Percentiles rank a stretch among this genome's conserved stretches.
These are phyloP conservation scores for Bellardia pandia DNA, from an alignment of 2,888 invertebrate species.

Conservation along the genomic window DNA sequence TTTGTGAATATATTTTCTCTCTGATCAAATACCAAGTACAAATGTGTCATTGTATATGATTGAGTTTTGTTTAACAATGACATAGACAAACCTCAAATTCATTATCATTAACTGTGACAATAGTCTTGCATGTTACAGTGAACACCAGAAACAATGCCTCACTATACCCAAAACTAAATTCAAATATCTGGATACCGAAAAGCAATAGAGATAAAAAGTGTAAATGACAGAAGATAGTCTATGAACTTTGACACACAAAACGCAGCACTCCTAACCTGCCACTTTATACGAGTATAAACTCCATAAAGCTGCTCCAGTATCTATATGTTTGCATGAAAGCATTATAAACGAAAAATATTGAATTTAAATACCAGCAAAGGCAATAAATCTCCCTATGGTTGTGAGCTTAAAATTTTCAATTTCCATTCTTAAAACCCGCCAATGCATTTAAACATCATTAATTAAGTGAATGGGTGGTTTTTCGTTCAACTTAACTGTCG, in stretches of 20 bases:
- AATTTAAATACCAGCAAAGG: not conserved
- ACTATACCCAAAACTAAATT: not conserved
- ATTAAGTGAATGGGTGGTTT: constrained; percentile 1
- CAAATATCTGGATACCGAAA: too few species aligned
- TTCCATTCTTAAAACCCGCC: not conserved
- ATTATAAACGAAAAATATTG: constrained; percentile 21
- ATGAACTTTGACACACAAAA: too few species aligned
- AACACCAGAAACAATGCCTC: not conserved
- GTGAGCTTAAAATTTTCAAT: constrained; percentile 4
- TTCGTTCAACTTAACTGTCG: not conserved
- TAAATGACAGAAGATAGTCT: too few species aligned
- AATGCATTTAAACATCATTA: not conserved
- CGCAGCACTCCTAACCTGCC: too few species aligned
- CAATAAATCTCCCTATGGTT: not conserved
- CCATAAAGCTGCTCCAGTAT: not conserved
- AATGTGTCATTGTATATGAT: constrained; percentile 37
- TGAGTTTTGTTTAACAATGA: constrained; percentile 39
- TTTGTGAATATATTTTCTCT: not conserved
- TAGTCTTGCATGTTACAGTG: constrained; percentile 17
- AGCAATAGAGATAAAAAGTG: too few species aligned
- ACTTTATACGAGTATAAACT: not conserved
- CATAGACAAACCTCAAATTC: constrained; percentile 45
- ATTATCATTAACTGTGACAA: constrained; percentile 40
- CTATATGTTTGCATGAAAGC: not conserved
- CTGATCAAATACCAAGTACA: not conserved